Evolutionary conservation across 2,888 invertebrate species (phyloP), one percentile per base, ranked within the genome.

Genomic region (Luperina testacea): DNA sequence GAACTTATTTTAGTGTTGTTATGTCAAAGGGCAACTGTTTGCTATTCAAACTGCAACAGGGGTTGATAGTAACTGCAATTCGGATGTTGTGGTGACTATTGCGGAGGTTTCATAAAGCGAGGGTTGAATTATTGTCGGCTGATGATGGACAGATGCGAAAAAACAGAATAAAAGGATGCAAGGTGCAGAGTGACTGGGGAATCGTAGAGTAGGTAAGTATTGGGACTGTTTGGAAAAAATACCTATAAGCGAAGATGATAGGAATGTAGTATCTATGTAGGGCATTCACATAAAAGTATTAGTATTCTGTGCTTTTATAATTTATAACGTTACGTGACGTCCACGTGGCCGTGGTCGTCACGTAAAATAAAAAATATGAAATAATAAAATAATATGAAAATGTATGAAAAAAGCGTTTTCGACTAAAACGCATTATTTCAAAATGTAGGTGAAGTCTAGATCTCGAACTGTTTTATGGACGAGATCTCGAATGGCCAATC

Each of bases 31-130:
- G n/a, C 3, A 75, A 75, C 38, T 75, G 15, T 1, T 38, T 61
- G 75, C 75, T 75, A 38, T 20, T 11, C 9, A 75, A 61, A 20
- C 24, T 5, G 0, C 13, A 61, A 74, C 32, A 74, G 61, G 72
- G 24, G 24, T 38, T 51, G 38, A 15, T 20, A 72, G 27, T 8
- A 27, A 17, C 27, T n/a, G 32, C 24, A 42, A 38, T 48, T 69
- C n/a, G 13, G 20, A 38, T 51, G 5, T 15, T 27, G 8, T 72
- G n/a, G 57, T 42, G 61, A 27, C 8, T 17, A 53, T 53, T 9
- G 9, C 9, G 9, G 15, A 5, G 32, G 32, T 53, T 53, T 15
- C 13, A 9, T 20, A 51, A 27, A 68, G 1, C 27, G 24, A 32
- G 0, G n/a, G 32, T 8, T 17, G n/a, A 70, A 57, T 11, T 32